Percentiles rank a stretch among this genome's conserved stretches.
Evolutionary conservation across 35 echinoderm and acorn worm genomes (phyloP).

Genomic region (Ptychodera flava): DNA sequence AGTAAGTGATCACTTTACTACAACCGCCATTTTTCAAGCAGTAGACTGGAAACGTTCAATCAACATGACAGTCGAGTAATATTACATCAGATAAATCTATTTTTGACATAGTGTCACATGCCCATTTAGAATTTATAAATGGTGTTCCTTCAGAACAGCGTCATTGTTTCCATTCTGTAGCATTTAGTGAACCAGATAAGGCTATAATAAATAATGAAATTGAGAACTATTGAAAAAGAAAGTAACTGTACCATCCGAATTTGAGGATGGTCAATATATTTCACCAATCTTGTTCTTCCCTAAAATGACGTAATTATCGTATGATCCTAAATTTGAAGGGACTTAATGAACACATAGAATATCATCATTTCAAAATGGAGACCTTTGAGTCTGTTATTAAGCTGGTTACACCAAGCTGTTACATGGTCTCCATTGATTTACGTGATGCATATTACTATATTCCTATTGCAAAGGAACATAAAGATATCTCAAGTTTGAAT

Average conservation of each 20-base stretch:
- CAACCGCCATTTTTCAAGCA: not conserved
- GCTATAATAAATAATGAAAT: too few species aligned
- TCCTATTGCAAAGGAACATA: not conserved
- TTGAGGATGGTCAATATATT: slow-evolving; percentile 25
- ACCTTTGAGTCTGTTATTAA: not conserved
- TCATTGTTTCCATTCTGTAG: too few species aligned
- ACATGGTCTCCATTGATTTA: not conserved
- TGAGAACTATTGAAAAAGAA: too few species aligned
- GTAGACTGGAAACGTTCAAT: slow-evolving; percentile 15
- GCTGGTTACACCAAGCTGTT: not conserved
- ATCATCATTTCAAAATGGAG: slow-evolving; percentile 9
- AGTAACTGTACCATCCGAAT: too few species aligned
- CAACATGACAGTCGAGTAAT: not conserved
- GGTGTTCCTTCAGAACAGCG: slow-evolving; percentile 9
- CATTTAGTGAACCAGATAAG: too few species aligned
- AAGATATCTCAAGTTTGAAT: slow-evolving; percentile 21
- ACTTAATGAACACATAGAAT: not conserved
- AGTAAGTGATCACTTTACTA: not conserved
- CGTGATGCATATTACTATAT: not conserved
- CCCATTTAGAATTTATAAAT: slow-evolving; percentile 27
- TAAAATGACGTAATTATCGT: slow-evolving; percentile 1
- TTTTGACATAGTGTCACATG: slow-evolving; percentile 25
- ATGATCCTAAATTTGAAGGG: slow-evolving; percentile 8
- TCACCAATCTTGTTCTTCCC: slow-evolving; percentile 23
- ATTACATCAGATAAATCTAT: slow-evolving; percentile 39